Evolutionary conservation across 1,140 invertebrate species (phyloP).

Genomic region (Trichogramma pretiosum): DNA sequence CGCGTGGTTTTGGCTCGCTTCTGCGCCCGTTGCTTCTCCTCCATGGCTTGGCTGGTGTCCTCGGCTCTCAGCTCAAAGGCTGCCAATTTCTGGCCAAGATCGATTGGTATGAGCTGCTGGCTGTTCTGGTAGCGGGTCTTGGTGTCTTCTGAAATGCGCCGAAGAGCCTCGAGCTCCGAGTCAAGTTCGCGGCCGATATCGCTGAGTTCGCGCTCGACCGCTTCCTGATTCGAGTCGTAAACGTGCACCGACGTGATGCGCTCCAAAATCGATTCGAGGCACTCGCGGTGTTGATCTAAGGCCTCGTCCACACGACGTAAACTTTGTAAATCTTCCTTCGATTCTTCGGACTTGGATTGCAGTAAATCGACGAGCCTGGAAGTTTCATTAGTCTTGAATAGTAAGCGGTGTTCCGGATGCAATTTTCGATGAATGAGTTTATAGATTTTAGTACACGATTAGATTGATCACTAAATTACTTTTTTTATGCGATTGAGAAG

Average conservation of each 20-base stretch:
- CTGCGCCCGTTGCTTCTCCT: slow-evolving; percentile 77
- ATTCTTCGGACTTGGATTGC: slow-evolving; percentile 50
- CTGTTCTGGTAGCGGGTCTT: slow-evolving; percentile 59
- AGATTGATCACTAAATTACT: too few species aligned
- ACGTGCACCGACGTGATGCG: slow-evolving; percentile 62
- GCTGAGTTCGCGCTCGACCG: slow-evolving; percentile 46
- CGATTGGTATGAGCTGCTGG: slow-evolving; percentile 61
- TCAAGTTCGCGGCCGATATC: slow-evolving; percentile 45
- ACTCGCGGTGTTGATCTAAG: slow-evolving; percentile 55
- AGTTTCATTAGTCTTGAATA: slow-evolving; percentile 11
- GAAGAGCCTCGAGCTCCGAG: slow-evolving; percentile 49
- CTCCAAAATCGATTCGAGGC: slow-evolving; percentile 53
- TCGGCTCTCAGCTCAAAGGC: slow-evolving; percentile 72
- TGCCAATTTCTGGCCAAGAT: slow-evolving; percentile 66
- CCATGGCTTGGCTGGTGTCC: slow-evolving; percentile 65
- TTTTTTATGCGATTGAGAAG: too few species aligned
- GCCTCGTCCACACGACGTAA: slow-evolving; percentile 52
- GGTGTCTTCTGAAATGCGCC: slow-evolving; percentile 55
- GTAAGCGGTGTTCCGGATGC: too few species aligned
- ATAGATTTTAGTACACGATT: too few species aligned
- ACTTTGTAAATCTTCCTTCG: slow-evolving; percentile 51
- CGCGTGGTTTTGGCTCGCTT: slow-evolving; percentile 74
- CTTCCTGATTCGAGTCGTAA: slow-evolving; percentile 57
- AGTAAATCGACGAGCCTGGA: slow-evolving; percentile 47
- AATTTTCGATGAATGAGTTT: too few species aligned